A percentile compares a stretch with the other conserved stretches of the same genome.
Conservation (phyloP, 2,797 vertebrate species). For the Lepidocolaptes lacrymiger region DNA sequence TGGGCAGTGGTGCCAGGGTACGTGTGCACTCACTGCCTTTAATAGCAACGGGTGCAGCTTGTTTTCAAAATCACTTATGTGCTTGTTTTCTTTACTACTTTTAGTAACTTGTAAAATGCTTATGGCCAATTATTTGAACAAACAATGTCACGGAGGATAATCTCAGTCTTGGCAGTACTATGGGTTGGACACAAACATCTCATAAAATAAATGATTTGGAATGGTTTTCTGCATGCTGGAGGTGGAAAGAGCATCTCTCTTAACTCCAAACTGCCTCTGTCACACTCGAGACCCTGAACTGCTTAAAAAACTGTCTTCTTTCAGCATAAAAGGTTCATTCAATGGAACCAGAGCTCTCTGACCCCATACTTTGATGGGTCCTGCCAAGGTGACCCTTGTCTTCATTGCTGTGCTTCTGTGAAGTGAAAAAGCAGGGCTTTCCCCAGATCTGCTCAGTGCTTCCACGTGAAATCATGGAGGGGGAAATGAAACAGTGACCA, state of each 20-base stretch:
- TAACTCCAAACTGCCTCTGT: background rate
- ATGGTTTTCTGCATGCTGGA: background rate
- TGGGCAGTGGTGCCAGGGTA: background rate
- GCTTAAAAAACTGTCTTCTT: background rate
- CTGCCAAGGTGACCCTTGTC: background rate
- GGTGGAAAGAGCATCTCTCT: background rate
- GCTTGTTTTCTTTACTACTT: slow-evolving; percentile 40
- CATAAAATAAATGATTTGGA: background rate
- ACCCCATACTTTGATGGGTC: too few species aligned
- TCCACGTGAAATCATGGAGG: accelerated
- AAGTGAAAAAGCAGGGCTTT: background rate
- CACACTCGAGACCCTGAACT: background rate
- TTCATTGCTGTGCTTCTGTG: background rate
- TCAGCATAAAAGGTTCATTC: background rate
- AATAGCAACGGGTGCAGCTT: background rate
- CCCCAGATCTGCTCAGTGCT: background rate
- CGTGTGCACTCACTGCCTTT: background rate
- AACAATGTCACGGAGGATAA: background rate
- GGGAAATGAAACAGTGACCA: background rate
- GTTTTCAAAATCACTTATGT: background rate
- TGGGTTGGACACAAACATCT: background rate
- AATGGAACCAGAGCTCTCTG: background rate
- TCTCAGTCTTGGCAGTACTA: background rate
- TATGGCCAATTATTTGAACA: background rate
- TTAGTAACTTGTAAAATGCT: slow-evolving; percentile 23